Evolutionary conservation across 2,888 invertebrate species (phyloP), one percentile per base, ranked within the genome.

Genomic region (Chorisops tibialis): DNA sequence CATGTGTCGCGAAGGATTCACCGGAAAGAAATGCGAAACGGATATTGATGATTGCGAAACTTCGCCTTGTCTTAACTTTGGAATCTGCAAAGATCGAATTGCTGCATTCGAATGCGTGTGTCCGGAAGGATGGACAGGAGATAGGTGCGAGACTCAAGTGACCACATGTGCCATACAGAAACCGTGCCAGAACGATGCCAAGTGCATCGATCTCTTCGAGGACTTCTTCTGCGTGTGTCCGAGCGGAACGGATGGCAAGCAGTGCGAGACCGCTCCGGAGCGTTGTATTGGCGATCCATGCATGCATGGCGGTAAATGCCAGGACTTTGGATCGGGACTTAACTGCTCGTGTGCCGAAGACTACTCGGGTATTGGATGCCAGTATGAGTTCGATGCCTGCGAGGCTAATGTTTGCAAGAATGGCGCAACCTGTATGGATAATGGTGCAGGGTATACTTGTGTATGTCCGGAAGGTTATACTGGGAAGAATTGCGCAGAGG

Each of bases 261-360:
- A 95, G 75, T 97, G 97, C 76, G 96, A 96, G 79, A 94, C 94
- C 0, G 95, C 96, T 0, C 96, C 96, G 3, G 95, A 96, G 78
- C 85, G 96, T 38, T 78, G 77, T 58, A 77, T 78, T 37, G 78
- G 77, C 0, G 74, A 78, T 63, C 94, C 94, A 4, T 97, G 96
- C 74, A 95, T 95, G 92, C 96, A 97, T 72, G 93, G 91, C 48
- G 96, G 96, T 58, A 89, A 89, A 74, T 97, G 96, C 71, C 93
- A 93, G 79, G 96, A 96, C 76, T 96, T 92, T 71, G 96, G 96
- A 5, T 95, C 94, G 0, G 94, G 95, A 2, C 81, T 96, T 9
- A 96, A 96, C 76, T 97, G 96, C 72, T 89, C 95, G 3, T 97
- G 96, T 71, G 88, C 93, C 0, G 82, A 83, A 48, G 93, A 93